These are phyloP conservation scores for Alethe castanea DNA, from an alignment of 2,113 vertebrate genomes.

Conservation along the genomic window DNA sequence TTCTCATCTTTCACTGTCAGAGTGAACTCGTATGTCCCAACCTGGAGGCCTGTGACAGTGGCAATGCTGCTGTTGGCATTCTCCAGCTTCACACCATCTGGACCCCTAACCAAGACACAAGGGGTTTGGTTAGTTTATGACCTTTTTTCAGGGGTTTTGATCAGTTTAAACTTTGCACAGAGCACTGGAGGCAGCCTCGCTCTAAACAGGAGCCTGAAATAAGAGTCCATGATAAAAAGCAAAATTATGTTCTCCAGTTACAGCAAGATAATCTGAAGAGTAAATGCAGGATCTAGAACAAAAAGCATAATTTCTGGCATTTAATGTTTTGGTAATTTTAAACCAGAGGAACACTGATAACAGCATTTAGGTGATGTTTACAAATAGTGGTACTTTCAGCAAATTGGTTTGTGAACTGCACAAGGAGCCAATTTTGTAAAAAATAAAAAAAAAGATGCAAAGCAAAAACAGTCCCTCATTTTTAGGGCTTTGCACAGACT, in stretches of 20 bases:
- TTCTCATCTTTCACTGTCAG: slow-evolving; percentile 92
- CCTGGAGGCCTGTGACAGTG: slow-evolving; percentile 89
- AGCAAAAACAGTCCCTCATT: neutral
- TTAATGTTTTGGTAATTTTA: neutral
- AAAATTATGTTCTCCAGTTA: neutral
- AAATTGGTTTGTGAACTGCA: neutral
- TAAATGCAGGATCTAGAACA: neutral
- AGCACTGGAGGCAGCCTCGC: neutral
- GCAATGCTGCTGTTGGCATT: slow-evolving; percentile 86
- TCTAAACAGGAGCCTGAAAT: neutral
- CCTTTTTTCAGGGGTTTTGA: neutral
- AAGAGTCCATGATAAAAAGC: neutral
- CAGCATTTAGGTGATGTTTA: neutral
- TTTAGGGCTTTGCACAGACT: neutral
- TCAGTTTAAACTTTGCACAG: neutral
- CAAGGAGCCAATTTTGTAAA: neutral
- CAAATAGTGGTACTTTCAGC: neutral
- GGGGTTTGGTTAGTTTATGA: neutral
- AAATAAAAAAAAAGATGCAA: neutral
- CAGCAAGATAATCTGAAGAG: neutral
- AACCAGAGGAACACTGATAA: neutral
- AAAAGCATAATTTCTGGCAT: neutral
- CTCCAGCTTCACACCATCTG: slow-evolving; percentile 88
- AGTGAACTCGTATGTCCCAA: slow-evolving; percentile 88
- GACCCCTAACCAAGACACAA: slow-evolving; percentile 79